phyloP scores from a whole-genome alignment of 2,797 vertebrate species.

The Pempheris klunzingeri region DNA sequence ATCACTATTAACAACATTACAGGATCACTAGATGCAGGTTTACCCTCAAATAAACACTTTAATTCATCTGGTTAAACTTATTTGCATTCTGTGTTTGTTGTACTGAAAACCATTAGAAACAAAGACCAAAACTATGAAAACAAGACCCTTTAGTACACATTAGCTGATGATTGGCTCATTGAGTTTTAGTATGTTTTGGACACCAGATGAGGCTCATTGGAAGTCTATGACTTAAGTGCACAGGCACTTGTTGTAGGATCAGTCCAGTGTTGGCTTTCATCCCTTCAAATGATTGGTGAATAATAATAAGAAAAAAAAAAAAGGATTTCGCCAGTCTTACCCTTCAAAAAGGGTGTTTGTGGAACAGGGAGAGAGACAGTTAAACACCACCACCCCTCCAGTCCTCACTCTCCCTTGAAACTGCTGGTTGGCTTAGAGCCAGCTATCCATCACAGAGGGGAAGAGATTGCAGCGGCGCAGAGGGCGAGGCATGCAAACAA shows the following conservation, averaged over 20 bases:
- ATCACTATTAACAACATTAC: not conserved
- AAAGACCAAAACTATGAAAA: too few species aligned
- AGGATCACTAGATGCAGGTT: not conserved
- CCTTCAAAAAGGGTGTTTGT: not conserved
- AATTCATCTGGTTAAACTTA: not conserved
- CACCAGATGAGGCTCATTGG: not conserved
- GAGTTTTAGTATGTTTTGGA: not conserved
- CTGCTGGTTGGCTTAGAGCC: constrained; percentile 40
- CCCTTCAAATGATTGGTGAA: not conserved
- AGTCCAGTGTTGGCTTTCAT: not conserved
- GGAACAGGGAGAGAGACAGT: not conserved
- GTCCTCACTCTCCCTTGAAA: not conserved
- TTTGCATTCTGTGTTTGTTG: not conserved
- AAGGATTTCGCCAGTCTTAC: not conserved
- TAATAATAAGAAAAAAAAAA: not conserved
- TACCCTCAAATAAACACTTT: not conserved
- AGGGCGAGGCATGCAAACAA: constrained; percentile 34
- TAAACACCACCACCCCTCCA: not conserved
- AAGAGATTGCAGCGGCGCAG: constrained; percentile 23
- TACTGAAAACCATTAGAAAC: too few species aligned
- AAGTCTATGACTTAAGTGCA: not conserved
- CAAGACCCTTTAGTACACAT: too few species aligned
- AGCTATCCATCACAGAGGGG: constrained; percentile 28
- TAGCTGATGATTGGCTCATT: too few species aligned
- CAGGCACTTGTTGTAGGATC: not conserved